phyloP scores from a whole-genome alignment of 2,797 vertebrate species.

The Rhyacichthys aspro region DNA sequence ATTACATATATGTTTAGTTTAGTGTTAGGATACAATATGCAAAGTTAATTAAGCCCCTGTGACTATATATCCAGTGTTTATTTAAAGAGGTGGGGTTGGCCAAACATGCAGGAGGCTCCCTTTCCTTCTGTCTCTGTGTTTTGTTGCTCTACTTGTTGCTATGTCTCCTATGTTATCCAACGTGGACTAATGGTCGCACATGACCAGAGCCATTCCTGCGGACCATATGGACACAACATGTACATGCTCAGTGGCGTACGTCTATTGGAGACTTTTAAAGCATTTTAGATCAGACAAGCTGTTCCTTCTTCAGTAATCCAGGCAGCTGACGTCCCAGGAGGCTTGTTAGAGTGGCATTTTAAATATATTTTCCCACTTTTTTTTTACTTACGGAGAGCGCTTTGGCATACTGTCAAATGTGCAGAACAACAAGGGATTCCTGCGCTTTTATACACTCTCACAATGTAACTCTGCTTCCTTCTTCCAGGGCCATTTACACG shows the following conservation, averaged over 20 bases:
- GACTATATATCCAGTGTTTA: neutral
- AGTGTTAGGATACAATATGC: too few species aligned
- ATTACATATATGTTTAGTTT: constrained; percentile 2
- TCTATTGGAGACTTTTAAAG: constrained; percentile 51
- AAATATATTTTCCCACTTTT: constrained; percentile 34
- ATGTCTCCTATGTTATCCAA: constrained; percentile 15
- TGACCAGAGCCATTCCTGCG: constrained; percentile 18
- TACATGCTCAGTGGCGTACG: constrained; percentile 32
- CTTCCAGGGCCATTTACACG: constrained; percentile 15
- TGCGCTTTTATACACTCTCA: constrained; percentile 32
- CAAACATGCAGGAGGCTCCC: constrained; percentile 19
- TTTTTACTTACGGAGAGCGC: constrained; percentile 44
- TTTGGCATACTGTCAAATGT: constrained; percentile 39
- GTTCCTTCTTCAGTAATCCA: constrained; percentile 57
- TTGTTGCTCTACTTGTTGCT: constrained; percentile 14
- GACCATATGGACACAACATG: constrained; percentile 22
- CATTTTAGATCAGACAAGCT: constrained; percentile 67
- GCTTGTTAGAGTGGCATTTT: constrained; percentile 74
- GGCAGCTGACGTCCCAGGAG: constrained; percentile 60
- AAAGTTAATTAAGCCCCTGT: too few species aligned
- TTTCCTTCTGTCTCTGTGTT: neutral
- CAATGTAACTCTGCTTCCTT: constrained; percentile 2
- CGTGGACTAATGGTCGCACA: constrained; percentile 22
- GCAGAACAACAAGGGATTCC: constrained; percentile 54
- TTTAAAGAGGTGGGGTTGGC: constrained; percentile 4